phyloP scores from a whole-genome alignment of 64 coral and sea anemone genomes.

The Cladopsammia gracilis region DNA sequence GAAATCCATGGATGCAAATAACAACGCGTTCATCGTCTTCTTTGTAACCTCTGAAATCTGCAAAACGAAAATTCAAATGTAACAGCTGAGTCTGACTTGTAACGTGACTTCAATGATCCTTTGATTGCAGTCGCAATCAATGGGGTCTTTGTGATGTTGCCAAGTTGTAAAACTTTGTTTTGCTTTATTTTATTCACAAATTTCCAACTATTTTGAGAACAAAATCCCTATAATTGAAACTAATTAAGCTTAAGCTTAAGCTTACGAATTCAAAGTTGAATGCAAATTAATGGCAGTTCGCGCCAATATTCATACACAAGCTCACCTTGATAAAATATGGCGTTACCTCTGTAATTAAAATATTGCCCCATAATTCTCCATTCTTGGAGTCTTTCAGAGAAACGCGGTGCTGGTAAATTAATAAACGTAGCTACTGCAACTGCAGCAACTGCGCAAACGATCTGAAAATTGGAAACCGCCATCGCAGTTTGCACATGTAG shows the following conservation, averaged over 20 bases:
- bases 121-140: no score
- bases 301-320: background rate
- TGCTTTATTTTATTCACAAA: no score
- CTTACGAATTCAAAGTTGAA: background rate
- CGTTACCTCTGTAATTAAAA: constrained; percentile 86
- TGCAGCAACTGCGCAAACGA: constrained; percentile 38
- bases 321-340: constrained; percentile 96
- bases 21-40: constrained; percentile 56
- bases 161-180: no score
- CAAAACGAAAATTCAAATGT: background rate
- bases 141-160: no score
- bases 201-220: no score
- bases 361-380: constrained; percentile 88
- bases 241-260: no score
- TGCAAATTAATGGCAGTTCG: background rate
- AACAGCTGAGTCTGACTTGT: background rate
- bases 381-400: constrained; percentile 73
- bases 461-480: constrained; percentile 70
- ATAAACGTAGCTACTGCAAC: constrained; percentile 81
- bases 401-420: constrained; percentile 82
- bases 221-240: no score
- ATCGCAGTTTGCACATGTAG: background rate
- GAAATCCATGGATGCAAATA: constrained; percentile 94
- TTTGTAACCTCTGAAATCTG: constrained; percentile 65
- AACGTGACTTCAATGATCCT: background rate